Conservation (phyloP, 2,797 vertebrate genomes). For the Alfaro cultratus region DNA sequence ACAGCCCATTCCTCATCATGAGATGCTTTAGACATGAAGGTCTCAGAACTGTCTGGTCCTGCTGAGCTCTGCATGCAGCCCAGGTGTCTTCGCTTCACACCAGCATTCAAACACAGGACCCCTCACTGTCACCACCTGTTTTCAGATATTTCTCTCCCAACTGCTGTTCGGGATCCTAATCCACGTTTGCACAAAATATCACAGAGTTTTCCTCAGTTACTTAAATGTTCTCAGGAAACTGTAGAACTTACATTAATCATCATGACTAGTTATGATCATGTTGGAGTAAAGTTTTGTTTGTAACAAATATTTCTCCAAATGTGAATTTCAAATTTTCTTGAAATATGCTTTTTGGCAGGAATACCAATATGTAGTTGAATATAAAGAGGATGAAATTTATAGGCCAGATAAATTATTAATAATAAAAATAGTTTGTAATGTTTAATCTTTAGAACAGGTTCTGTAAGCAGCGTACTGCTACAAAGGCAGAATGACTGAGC, state of each 20-base stretch:
- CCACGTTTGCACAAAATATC: neutral
- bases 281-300: too few species aligned
- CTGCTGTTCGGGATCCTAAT: slow-evolving; percentile 21
- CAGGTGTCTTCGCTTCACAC: slow-evolving; percentile 68
- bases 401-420: neutral
- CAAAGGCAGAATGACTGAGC: neutral
- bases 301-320: neutral
- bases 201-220: neutral
- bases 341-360: neutral
- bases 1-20: slow-evolving; percentile 12
- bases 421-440: neutral
- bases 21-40: slow-evolving; percentile 34
- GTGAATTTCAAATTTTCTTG: neutral
- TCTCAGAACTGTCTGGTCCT: slow-evolving; percentile 42
- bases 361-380: neutral
- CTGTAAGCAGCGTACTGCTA: neutral
- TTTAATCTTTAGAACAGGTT: neutral
- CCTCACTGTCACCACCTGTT: slow-evolving; percentile 60
- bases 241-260: neutral
- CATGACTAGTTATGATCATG: too few species aligned
- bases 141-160: slow-evolving; percentile 14
- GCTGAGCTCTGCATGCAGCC: slow-evolving; percentile 54
- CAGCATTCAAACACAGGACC: slow-evolving; percentile 60
- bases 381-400: neutral
- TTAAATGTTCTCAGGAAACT: neutral